Evolutionary conservation across 2,888 invertebrate species (phyloP).

Genomic region (Sepioteuthis lessoniana): DNA sequence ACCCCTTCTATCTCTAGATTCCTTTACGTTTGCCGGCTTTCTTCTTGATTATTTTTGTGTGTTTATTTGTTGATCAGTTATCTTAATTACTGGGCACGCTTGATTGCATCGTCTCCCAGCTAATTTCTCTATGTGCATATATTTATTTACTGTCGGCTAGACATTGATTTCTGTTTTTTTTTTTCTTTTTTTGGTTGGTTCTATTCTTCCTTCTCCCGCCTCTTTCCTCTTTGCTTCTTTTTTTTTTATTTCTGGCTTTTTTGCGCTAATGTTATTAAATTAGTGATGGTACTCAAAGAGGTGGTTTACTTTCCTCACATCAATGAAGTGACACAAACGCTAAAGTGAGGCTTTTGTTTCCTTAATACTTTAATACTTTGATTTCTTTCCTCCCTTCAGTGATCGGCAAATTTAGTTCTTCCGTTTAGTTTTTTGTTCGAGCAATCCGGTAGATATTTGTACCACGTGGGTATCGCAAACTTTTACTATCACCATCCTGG

Average conservation of each 20-base stretch:
- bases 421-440: neutral
- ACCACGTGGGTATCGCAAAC: too few relatives aligned
- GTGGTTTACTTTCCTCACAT: neutral
- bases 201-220: neutral
- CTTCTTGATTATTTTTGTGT: neutral
- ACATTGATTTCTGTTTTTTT: neutral
- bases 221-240: neutral
- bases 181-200: too few relatives aligned
- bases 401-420: neutral
- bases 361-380: neutral
- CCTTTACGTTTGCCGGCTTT: neutral
- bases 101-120: neutral
- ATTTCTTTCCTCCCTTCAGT: neutral
- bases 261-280: neutral
- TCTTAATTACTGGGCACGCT: conserved; percentile 14
- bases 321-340: neutral
- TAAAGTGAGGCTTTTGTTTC: neutral
- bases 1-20: neutral
- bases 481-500: too few relatives aligned
- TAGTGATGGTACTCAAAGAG: neutral
- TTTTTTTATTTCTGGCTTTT: neutral
- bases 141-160: neutral
- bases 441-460: neutral
- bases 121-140: neutral
- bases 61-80: neutral